Evolutionary conservation across 1,140 invertebrate genomes (phyloP).

Genomic region (Drosophila bocki): DNA sequence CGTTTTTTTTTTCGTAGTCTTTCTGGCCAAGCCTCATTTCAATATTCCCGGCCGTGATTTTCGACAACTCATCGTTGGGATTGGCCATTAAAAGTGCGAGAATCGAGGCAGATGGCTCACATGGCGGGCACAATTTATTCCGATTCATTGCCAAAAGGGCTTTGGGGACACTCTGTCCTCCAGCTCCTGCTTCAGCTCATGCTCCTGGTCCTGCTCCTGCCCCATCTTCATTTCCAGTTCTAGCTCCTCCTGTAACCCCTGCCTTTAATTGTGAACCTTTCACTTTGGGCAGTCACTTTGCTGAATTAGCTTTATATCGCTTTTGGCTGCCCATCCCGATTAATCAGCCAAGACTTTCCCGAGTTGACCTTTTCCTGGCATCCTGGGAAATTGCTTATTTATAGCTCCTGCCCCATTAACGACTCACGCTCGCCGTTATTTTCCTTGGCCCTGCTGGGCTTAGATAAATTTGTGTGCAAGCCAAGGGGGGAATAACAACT

Average conservation of each 20-base stretch:
- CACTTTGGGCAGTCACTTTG: constrained; percentile 48
- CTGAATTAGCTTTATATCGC: constrained; percentile 48
- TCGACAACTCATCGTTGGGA: constrained; percentile 55
- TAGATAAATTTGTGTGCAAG: background rate
- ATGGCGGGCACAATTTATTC: constrained; percentile 23
- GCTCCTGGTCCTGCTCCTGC: background rate
- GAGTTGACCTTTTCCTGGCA: constrained; percentile 17
- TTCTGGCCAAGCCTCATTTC: constrained; percentile 17
- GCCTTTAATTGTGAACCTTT: constrained; percentile 47
- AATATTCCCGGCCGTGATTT: constrained; percentile 25
- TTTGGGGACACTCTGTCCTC: constrained; percentile 20
- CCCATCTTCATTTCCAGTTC: background rate
- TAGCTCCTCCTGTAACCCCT: background rate
- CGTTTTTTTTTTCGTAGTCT: background rate
- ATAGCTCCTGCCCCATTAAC: constrained; percentile 35
- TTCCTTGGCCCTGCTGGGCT: background rate
- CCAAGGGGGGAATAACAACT: background rate
- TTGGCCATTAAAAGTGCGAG: constrained; percentile 58
- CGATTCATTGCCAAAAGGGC: constrained; percentile 37
- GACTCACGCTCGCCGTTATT: constrained; percentile 8
- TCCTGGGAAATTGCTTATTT: constrained; percentile 37
- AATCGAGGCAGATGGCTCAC: constrained; percentile 48
- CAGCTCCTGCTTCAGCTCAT: background rate
- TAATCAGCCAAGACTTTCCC: constrained; percentile 28
- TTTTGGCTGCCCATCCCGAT: constrained; percentile 19